Base-by-base conservation (phyloP, 2,113 vertebrate species). In the Mellivora capensis region DNA sequence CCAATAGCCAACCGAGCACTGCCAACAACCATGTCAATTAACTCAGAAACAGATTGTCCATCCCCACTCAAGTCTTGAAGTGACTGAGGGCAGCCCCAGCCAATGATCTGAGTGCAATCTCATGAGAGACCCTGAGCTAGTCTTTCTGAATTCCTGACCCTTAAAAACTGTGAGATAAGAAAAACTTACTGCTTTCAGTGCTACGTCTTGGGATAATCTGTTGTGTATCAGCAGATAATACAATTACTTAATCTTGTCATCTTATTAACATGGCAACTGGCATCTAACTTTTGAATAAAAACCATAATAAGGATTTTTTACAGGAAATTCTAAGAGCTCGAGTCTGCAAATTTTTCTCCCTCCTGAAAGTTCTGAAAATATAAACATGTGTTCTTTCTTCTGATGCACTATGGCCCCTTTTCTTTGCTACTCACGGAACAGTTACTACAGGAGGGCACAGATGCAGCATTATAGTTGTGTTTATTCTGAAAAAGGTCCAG, bases 251-350 rank as follows among this genome's bases (percentile, higher is more conserved):
- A 93, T 74, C 25, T 72, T 89, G 25, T 34, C 80, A 95, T 39
- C 23, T 94, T 59, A 80, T 82, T 96, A 88, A 85, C 31, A 76
- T 76, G 80, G 59, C 37, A 91, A 85, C 17, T 91, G 42, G n/a
- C 89, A 87, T 82, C 34, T 90, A 89, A 87, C 80, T 94, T 97
- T 44, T 64, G 17, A 96, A 49, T 42, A 89, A 89, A 88, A 84
- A 25, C 23, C 44, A 83, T 57, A 74, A 5, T 69, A 62, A 79
- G 47, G 8, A 12, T 17, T 72, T 81, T 81, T 88, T 49, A 69
- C n/a, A 90, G 59, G 62, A 81, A 94, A 94, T 89, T 90, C 71
- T 79, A 62, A 87, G 44, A 69, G 61, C 29, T 94, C 49, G 77
- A 27, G 64, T 85, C 72, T 79, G 39, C 62, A 89, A 72, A 59